These are phyloP conservation scores for Mirounga angustirostris DNA, from an alignment of 2,113 vertebrate species.

Conservation along the genomic window DNA sequence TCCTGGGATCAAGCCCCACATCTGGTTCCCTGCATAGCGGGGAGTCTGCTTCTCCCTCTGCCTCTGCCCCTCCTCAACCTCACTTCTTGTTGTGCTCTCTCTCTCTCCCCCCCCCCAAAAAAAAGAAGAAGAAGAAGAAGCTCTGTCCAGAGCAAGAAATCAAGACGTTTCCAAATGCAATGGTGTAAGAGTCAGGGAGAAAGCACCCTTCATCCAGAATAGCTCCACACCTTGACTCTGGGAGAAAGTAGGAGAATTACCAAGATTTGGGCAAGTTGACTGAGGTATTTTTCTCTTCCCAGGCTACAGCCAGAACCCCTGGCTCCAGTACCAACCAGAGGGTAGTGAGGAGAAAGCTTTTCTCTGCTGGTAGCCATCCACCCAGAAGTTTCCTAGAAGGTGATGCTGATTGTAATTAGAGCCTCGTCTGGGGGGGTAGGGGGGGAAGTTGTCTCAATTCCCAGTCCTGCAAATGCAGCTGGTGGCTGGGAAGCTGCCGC, in stretches of 20 bases:
- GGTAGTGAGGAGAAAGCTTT: background rate
- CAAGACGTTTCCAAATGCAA: background rate
- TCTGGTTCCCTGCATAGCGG: background rate
- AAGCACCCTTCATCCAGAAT: background rate
- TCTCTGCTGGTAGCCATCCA: background rate
- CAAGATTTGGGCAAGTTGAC: background rate
- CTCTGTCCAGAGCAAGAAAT: background rate
- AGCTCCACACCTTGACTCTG: background rate
- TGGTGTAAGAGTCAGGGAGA: background rate
- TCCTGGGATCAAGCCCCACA: background rate
- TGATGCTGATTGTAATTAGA: slow-evolving; percentile 67
- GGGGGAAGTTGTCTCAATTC: background rate
- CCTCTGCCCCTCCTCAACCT: background rate
- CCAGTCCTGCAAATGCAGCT: slow-evolving; percentile 58
- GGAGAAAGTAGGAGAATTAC: background rate
- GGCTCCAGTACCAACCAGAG: background rate
- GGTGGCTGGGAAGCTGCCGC: slow-evolving; percentile 59
- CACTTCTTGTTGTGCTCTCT: background rate
- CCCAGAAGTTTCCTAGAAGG: background rate
- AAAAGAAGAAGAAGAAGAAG: background rate
- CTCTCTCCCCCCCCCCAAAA: background rate
- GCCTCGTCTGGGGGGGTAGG: background rate
- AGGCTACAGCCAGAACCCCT: background rate
- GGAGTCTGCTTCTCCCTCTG: background rate
- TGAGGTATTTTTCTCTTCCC: background rate